Percentiles rank a stretch among this genome's conserved stretches.
Conservation (phyloP, 2,797 vertebrate genomes). For the Orestias chungarensis region DNA sequence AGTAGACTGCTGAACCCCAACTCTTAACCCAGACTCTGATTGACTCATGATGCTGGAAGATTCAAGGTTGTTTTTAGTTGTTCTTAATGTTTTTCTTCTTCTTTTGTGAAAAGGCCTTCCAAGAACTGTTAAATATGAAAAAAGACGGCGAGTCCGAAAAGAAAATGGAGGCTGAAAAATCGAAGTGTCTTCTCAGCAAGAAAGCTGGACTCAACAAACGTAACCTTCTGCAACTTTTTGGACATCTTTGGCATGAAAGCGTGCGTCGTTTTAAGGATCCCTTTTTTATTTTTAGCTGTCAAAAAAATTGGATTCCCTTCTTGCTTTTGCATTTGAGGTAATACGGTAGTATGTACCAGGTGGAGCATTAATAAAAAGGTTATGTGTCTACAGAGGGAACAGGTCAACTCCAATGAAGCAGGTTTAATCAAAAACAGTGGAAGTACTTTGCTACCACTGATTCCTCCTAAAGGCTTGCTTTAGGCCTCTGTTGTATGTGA, state of each 20-base stretch:
- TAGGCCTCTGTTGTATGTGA: constrained; percentile 31
- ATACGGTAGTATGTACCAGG: constrained; percentile 25
- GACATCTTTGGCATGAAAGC: constrained; percentile 6
- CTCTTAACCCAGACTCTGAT: constrained; percentile 11
- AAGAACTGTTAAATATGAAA: constrained; percentile 17
- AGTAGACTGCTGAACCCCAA: constrained; percentile 21
- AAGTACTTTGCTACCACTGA: constrained; percentile 51
- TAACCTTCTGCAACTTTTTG: constrained; percentile 11
- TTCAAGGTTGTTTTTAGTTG: constrained; percentile 36
- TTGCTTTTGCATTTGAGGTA: constrained; percentile 53
- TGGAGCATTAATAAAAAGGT: constrained; percentile 22
- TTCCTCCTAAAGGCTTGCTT: constrained; percentile 6
- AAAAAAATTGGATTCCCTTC: constrained; percentile 22
- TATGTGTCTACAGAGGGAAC: constrained; percentile 4
- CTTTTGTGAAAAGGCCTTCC: constrained; percentile 6
- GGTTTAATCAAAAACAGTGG: constrained; percentile 37
- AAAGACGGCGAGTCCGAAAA: background rate
- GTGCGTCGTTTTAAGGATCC: constrained; percentile 39
- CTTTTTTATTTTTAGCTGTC: background rate
- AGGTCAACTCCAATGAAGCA: constrained; percentile 34
- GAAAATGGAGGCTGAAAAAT: constrained; percentile 16
- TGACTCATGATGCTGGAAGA: constrained; percentile 12
- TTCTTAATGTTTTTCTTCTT: constrained; percentile 4
- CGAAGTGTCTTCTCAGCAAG: constrained; percentile 17
- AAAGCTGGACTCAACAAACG: constrained; percentile 12